Base-by-base conservation (phyloP, 2,797 vertebrate genomes). In the Rhinatrema bivittatum region DNA sequence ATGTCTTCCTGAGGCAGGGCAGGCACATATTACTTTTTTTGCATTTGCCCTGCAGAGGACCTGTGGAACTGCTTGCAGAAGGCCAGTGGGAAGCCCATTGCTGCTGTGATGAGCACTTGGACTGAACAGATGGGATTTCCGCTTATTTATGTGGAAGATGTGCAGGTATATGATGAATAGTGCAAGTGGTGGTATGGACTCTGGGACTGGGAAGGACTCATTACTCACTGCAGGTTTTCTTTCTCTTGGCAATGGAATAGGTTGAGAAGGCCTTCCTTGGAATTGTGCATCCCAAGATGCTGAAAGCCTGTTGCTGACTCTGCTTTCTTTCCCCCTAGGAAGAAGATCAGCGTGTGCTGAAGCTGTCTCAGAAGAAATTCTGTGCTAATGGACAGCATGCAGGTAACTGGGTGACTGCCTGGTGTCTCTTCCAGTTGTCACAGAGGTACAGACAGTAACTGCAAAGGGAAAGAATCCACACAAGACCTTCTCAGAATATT, bases 91-190 rank as follows among this genome's bases (percentile, higher is more conserved):
- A 96, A 97, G 57, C 94, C 96, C 43, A 92, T 99, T 25, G 93
- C 89, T 53, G 90, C 85, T 7, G 90, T 99, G 50, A 99, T 99
- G 96, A 85, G 79, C 51, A 92, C 94, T 2, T 99, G 96, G 96
- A 99, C 94, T 74, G 96, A 95, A 67, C 96, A 99, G 47, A 98
- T 97, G 93, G 94, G 94, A 23, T 99, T 98, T 39, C 96, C 96
- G 0, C 91, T 99, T 42, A 90, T 98, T 47, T 90, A 81, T 6
- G 92, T 97, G 63, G 91, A 97, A 51, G 82, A 90, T 32, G 91
- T 95, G 17, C 91, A 98, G 91, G 96, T 98, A 79, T 57, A 13
- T 13, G 39, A 27, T 25, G n/a, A n/a, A n/a, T n/a, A n/a, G n/a
- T n/a, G n/a, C n/a, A n/a, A n/a, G n/a, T n/a, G n/a, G n/a, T n/a